Conservation (phyloP, 2,113 vertebrate species). For the Sinocyclocheilus rhinocerous region DNA sequence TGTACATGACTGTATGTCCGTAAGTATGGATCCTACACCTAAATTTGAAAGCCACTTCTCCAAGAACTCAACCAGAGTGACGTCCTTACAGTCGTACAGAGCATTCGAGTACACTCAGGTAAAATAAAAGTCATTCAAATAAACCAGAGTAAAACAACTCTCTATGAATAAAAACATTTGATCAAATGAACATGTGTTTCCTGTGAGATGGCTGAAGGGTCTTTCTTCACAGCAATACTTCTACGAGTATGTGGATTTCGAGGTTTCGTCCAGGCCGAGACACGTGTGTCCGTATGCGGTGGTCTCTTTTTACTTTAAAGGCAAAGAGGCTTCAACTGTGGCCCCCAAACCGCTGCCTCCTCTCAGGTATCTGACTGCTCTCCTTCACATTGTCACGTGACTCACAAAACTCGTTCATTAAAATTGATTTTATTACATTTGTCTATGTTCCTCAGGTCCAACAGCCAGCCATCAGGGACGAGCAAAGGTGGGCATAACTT, state of each 20-base stretch:
- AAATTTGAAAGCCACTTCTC: constrained; percentile 93
- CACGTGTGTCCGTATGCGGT: constrained; percentile 93
- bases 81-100: constrained; percentile 81
- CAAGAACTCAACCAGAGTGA: constrained; percentile 86
- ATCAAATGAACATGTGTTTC: not conserved
- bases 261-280: constrained; percentile 84
- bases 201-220: not conserved
- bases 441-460: constrained; percentile 73
- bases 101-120: constrained; percentile 94
- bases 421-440: too few species aligned
- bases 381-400: not conserved
- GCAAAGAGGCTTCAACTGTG: constrained; percentile 75
- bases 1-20: constrained; percentile 82
- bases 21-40: constrained; percentile 89
- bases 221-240: constrained; percentile 88
- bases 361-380: constrained; percentile 76
- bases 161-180: not conserved
- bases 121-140: constrained; percentile 38
- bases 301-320: constrained; percentile 87
- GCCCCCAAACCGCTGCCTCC: constrained; percentile 72
- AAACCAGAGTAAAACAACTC: not conserved
- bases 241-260: constrained; percentile 91
- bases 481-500: constrained; percentile 74
- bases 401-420: too few species aligned
- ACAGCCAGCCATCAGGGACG: constrained; percentile 76